phyloP scores from a whole-genome alignment of 2,113 vertebrate genomes.

The Platycercus adscitus region DNA sequence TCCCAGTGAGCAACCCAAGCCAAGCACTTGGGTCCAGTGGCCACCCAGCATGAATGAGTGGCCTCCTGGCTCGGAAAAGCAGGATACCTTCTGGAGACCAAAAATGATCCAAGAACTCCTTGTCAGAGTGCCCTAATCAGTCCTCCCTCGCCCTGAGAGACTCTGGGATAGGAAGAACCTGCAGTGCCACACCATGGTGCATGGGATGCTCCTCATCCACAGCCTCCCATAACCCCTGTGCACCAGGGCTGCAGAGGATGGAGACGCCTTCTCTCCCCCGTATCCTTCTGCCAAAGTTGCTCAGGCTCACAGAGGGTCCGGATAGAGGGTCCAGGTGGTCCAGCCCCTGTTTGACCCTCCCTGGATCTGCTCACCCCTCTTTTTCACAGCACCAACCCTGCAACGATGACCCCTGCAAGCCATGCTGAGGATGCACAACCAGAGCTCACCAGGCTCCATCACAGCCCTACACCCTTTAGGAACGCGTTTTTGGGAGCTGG shows the following conservation, averaged over 20 bases:
- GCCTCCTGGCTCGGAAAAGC: background rate
- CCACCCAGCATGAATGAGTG: background rate
- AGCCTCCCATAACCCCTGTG: background rate
- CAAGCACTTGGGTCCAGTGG: background rate
- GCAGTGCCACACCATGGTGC: too few relatives aligned
- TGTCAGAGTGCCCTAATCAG: accelerated
- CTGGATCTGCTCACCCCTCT: background rate
- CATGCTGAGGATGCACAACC: accelerated
- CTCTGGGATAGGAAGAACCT: background rate
- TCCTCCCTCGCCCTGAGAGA: background rate
- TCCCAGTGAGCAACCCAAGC: background rate
- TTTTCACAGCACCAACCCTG: background rate
- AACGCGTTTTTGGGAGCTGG: background rate
- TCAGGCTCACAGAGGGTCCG: background rate
- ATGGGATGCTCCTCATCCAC: background rate
- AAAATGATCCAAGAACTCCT: background rate
- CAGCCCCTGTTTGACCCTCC: background rate
- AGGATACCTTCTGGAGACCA: background rate
- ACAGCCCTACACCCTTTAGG: background rate
- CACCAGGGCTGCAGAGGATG: background rate
- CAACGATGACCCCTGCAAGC: background rate
- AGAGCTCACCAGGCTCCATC: background rate
- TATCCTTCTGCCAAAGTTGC: background rate
- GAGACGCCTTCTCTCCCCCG: background rate
- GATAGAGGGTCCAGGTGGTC: background rate